phyloP scores from a whole-genome alignment of 1,140 invertebrate genomes.

The Probaryconus sp. region DNA sequence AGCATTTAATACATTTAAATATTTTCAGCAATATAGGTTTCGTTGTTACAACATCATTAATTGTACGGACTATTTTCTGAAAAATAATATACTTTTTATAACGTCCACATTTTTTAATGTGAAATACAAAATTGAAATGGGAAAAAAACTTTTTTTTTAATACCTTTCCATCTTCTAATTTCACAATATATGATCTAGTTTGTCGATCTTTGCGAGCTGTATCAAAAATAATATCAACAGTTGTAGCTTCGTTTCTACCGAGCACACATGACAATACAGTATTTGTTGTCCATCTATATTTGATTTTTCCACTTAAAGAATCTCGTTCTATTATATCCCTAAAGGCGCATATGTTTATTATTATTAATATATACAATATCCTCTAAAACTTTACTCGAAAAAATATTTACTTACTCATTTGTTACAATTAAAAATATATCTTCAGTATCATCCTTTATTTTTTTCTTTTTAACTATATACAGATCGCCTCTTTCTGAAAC shows the following conservation, averaged over 20 bases:
- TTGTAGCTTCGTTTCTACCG: conserved; percentile 75
- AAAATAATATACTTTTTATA: conserved; percentile 29
- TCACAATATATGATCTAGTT: conserved; percentile 79
- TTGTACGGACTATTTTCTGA: conserved; percentile 78
- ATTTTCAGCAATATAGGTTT: conserved; percentile 78
- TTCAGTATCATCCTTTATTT: conserved; percentile 66
- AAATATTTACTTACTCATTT: conserved; percentile 63
- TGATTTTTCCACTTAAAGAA: conserved; percentile 76
- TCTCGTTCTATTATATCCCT: conserved; percentile 78
- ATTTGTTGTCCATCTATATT: conserved; percentile 80
- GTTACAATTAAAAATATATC: conserved; percentile 74
- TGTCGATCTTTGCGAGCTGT: conserved; percentile 80
- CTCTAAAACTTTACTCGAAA: conserved; percentile 10
- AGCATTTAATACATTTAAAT: conserved; percentile 83
- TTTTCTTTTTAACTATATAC: conserved; percentile 70
- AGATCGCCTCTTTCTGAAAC: conserved; percentile 70
- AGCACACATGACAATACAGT: conserved; percentile 80
- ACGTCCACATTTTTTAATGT: conserved; percentile 28
- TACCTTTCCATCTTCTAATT: conserved; percentile 80
- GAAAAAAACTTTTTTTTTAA: conserved; percentile 11
- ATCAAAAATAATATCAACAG: conserved; percentile 81
- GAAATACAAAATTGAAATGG: conserved; percentile 2
- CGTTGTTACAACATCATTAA: conserved; percentile 77
- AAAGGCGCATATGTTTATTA: conserved; percentile 5
- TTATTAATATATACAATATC: conserved; percentile 23